Percentiles rank a stretch among this genome's conserved stretches.
These are phyloP conservation scores for Molanna angustata DNA, from an alignment of 2,888 invertebrate genomes.

Conservation along the genomic window DNA sequence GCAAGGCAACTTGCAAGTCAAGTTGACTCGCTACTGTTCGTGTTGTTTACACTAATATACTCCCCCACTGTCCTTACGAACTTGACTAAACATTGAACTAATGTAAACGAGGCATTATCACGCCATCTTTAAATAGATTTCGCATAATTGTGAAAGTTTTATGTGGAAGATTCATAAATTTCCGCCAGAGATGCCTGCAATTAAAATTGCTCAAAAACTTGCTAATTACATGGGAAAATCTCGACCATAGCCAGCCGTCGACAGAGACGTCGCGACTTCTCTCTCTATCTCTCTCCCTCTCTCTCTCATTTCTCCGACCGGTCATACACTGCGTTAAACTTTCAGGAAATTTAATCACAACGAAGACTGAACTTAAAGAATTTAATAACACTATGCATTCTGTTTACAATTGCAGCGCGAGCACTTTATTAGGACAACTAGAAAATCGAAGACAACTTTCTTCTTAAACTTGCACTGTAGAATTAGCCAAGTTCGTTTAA, in stretches of 20 bases:
- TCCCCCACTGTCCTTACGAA: too few relatives aligned
- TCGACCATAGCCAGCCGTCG: neutral
- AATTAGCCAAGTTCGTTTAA: too few relatives aligned
- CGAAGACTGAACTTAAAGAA: conserved; percentile 12
- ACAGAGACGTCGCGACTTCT: conserved; percentile 3
- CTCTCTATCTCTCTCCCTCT: too few relatives aligned
- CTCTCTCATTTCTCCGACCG: too few relatives aligned
- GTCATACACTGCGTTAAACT: neutral
- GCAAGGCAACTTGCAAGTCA: too few relatives aligned
- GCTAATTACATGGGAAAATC: conserved; percentile 28
- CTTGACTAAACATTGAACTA: too few relatives aligned
- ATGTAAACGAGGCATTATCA: too few relatives aligned
- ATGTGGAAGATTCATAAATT: conserved; percentile 15
- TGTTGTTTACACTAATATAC: too few relatives aligned
- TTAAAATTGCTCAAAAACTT: conserved; percentile 28
- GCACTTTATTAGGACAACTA: neutral
- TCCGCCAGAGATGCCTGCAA: conserved; percentile 6
- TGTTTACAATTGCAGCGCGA: neutral
- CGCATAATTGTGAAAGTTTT: conserved; percentile 13
- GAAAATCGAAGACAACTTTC: too few relatives aligned
- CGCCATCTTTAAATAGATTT: too few relatives aligned
- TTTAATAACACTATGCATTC: conserved; percentile 5
- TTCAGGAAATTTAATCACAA: conserved; percentile 8
- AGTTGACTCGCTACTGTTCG: too few relatives aligned
- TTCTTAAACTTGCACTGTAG: too few relatives aligned